Evolutionary conservation across 2,797 vertebrate genomes (phyloP), one percentile per base, ranked within the genome.

Genomic region (Petrocephalus schoutedeni): DNA sequence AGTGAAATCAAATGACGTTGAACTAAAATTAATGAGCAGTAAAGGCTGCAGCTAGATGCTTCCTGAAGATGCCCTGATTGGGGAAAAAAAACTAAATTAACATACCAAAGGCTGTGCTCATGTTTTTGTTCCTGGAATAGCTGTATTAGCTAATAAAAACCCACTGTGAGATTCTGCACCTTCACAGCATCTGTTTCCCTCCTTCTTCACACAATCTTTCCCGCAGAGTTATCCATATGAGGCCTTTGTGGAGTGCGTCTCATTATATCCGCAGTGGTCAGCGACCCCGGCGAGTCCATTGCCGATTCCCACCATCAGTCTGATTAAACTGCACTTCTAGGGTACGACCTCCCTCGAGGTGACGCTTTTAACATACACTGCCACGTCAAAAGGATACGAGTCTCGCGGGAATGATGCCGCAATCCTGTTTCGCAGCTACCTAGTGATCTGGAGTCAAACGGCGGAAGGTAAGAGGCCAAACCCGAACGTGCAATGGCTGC

Each of bases 391-490:
- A 93, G 92, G 90, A 91, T 92, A 92, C 88, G 90, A 90, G 91
- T 93, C 92, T 90, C 84, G 61, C 94, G 93, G 0, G 90, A 92
- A 90, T 93, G 92, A 95, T 94, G 16, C 36, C n/a, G 6, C 77
- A 12, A 49, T 7, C 77, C 77, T 51, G 36, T 23, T 8, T 16
- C 21, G 19, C 9, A 57, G 9, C 83, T 10, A 45, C 32, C 28
- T 12, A 61, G 58, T 12, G 85, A 2, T 56, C 57, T 61, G 23
- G 58, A 28, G 45, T 54, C 84, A 56, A 85, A 85, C 1, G 51
- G n/a, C n/a, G n/a, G n/a, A n/a, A n/a, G 21, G 21, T 28, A 54
- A 53, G 21, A 19, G 54, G 8, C n/a, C 49, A 54, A 53, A 14
- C 10, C 1, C 3, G 49, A 45, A 83, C n/a, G n/a, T 2, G 21